Base-by-base conservation (phyloP, 2,797 vertebrate genomes). In the Crenichthys baileyi region DNA sequence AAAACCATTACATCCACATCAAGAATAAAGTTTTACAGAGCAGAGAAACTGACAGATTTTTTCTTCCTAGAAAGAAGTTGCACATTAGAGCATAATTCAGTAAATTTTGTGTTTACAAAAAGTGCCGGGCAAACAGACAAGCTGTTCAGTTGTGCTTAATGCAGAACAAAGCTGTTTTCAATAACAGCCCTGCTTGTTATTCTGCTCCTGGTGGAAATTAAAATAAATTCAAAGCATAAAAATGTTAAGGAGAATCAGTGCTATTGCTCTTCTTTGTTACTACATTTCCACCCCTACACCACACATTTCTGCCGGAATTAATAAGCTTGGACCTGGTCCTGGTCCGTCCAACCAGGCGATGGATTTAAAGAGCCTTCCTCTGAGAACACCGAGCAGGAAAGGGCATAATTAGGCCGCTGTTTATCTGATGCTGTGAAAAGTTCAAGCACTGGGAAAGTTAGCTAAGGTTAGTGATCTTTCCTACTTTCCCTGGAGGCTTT, bases 361-460 rank as follows among this genome's bases (percentile, higher is more conserved):
- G 84, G 82, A 84, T 79, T 91, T 85, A 81, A 31, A 83, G 61
- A 75, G 41, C 86, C 87, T 91, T 91, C 87, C 72, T 70, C 20
- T 73, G 51, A 86, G 85, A 79, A 83, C 82, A 75, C 51, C 29
- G 26, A 90, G 79, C 80, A 75, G 80, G 55, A 76, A 85, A 56
- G 63, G 77, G 71, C 3, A 70, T 36, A 83, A 68, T 86, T 87
- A 88, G 87, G 87, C 76, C 72, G 11, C 58, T 56, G 60, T 83
- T 89, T 86, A 91, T 92, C 88, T 87, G 85, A 90, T 87, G 74
- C 75, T 84, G 79, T 87, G 70, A 73, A 84, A 84, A 36, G 84
- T 85, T 88, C 68, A 81, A 70, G 82, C 79, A 26, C 68, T 76
- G 78, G 60, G 78, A 89, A 73, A 79, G 80, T 79, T 75, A 13